phyloP scores from a whole-genome alignment of 2,888 invertebrate genomes.

The Pachycephus smyrnensis region DNA sequence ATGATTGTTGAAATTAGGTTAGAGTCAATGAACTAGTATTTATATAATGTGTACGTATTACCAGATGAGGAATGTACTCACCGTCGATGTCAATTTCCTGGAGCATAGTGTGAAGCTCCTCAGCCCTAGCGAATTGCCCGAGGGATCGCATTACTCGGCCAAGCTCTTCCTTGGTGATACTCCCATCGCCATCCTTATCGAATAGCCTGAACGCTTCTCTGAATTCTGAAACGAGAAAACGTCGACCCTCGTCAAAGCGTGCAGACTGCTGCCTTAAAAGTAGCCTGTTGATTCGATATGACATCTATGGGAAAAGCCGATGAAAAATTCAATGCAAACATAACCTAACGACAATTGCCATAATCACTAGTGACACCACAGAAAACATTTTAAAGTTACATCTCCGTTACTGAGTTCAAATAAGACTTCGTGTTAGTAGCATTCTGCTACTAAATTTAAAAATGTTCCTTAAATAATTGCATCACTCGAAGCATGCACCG shows the following conservation, averaged over 20 bases:
- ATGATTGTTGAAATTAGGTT: neutral
- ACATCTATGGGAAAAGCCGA: slow-evolving; percentile 8
- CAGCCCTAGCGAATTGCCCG: slow-evolving; percentile 88
- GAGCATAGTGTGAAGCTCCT: slow-evolving; percentile 88
- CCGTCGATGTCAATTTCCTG: slow-evolving; percentile 86
- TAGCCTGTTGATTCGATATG: neutral
- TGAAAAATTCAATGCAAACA: slow-evolving; percentile 15
- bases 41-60: neutral
- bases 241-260: neutral
- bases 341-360: neutral
- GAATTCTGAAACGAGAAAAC: slow-evolving; percentile 73
- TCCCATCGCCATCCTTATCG: slow-evolving; percentile 90
- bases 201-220: slow-evolving; percentile 88
- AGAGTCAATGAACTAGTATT: neutral
- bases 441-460: too few relatives aligned
- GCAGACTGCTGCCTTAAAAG: neutral
- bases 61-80: slow-evolving; percentile 53
- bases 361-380: too few relatives aligned
- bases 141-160: slow-evolving; percentile 88
- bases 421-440: too few relatives aligned
- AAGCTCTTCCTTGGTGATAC: slow-evolving; percentile 88
- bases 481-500: too few relatives aligned
- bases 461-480: too few relatives aligned
- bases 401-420: too few relatives aligned
- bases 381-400: too few relatives aligned